Conservation (phyloP, 2,888 invertebrate genomes). For the Drosophila phalerata region DNA sequence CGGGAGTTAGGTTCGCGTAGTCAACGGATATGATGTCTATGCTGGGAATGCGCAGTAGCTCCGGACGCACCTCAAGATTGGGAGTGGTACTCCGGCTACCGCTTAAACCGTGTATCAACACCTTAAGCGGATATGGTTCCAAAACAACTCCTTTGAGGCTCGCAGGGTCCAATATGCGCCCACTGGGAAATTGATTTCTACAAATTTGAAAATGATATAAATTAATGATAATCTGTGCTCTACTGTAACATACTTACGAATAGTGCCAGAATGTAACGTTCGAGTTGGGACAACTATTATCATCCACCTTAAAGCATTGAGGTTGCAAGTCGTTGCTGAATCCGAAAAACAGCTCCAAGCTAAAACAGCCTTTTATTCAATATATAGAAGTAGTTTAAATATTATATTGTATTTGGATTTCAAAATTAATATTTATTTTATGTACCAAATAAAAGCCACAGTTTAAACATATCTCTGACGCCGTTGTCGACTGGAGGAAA, state of each 20-base stretch:
- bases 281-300: constrained; percentile 86
- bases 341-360: neutral
- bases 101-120: constrained; percentile 88
- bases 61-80: constrained; percentile 88
- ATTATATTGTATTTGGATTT: neutral
- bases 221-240: constrained; percentile 1
- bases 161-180: constrained; percentile 83
- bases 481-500: neutral
- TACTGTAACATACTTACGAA: constrained; percentile 86
- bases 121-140: constrained; percentile 85
- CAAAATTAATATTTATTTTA: neutral
- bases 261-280: constrained; percentile 88
- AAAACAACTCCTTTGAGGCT: neutral
- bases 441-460: constrained; percentile 20
- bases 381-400: neutral
- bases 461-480: constrained; percentile 10
- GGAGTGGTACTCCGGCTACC: constrained; percentile 87
- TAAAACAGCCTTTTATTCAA: constrained; percentile 10
- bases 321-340: neutral
- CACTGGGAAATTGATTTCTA: constrained; percentile 77
- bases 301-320: constrained; percentile 23
- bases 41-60: constrained; percentile 86
- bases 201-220: too few relatives aligned
- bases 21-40: constrained; percentile 88
- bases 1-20: constrained; percentile 87